phyloP scores from a whole-genome alignment of 2,113 vertebrate species.

The Ahaetulla prasina region DNA sequence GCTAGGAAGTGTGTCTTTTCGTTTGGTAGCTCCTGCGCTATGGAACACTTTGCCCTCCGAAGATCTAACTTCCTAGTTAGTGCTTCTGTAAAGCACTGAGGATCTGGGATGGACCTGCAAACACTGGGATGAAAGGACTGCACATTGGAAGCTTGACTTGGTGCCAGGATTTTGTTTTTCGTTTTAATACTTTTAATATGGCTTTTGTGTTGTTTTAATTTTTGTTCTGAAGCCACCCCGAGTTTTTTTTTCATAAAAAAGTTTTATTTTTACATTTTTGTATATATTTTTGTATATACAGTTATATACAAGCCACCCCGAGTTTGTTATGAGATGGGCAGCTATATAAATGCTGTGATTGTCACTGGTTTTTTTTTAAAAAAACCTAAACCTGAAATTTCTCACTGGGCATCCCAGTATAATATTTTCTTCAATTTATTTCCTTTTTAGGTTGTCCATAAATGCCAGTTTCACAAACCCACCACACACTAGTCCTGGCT shows the following conservation, averaged over 20 bases:
- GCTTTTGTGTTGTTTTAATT: neutral
- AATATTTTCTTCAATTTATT: too few relatives aligned
- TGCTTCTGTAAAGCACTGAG: neutral
- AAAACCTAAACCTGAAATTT: neutral
- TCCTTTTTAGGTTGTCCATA: neutral
- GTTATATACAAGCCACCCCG: too few relatives aligned
- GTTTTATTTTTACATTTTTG: too few relatives aligned
- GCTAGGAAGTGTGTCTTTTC: neutral
- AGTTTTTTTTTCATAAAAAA: too few relatives aligned
- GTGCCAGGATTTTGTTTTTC: neutral
- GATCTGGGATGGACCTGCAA: neutral
- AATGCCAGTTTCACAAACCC: neutral
- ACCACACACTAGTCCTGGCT: neutral
- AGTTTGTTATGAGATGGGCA: neutral
- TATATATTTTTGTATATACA: too few relatives aligned
- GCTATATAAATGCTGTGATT: neutral
- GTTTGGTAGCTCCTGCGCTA: neutral
- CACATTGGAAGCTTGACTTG: neutral
- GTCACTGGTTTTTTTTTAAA: neutral
- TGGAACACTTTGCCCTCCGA: neutral
- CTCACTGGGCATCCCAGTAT: neutral
- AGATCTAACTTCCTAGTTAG: neutral
- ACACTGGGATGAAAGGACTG: neutral
- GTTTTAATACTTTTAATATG: neutral
- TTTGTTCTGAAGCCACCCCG: neutral